phyloP scores from a whole-genome alignment of 2,113 vertebrate genomes.

The Semicossyphus pulcher region DNA sequence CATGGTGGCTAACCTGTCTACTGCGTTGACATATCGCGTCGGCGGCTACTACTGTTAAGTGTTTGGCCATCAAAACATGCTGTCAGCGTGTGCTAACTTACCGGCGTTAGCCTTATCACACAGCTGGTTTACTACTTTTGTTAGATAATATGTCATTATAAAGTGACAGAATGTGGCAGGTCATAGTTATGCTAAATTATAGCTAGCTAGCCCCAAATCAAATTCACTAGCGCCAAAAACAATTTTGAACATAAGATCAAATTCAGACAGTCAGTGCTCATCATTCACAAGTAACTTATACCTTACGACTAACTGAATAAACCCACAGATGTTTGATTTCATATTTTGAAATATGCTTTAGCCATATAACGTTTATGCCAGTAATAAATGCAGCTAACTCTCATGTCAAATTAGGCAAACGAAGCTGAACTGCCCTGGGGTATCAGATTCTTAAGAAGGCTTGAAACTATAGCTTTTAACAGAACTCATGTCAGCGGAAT shows the following conservation, averaged over 20 bases:
- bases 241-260: neutral
- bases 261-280: neutral
- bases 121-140: fast-evolving
- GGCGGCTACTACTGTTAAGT: neutral
- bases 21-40: neutral
- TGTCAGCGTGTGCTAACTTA: neutral
- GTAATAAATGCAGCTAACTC: too few species aligned
- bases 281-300: neutral
- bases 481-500: too few species aligned
- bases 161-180: neutral
- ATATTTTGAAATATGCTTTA: too few species aligned
- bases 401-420: too few species aligned
- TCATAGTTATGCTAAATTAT: slow-evolving; percentile 29
- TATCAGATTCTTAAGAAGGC: too few species aligned
- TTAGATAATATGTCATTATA: neutral
- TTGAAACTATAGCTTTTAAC: too few species aligned
- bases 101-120: too few species aligned
- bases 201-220: slow-evolving; percentile 16
- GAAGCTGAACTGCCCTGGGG: too few species aligned
- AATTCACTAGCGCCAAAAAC: slow-evolving; percentile 54
- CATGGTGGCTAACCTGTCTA: slow-evolving; percentile 42
- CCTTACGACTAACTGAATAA: neutral
- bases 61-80: neutral
- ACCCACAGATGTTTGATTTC: too few species aligned
- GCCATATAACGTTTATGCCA: too few species aligned